A percentile compares a stretch with the other conserved stretches of the same genome.
These are phyloP conservation scores for Anolis apletophallus DNA, from an alignment of 2,797 vertebrate genomes.

Conservation along the genomic window DNA sequence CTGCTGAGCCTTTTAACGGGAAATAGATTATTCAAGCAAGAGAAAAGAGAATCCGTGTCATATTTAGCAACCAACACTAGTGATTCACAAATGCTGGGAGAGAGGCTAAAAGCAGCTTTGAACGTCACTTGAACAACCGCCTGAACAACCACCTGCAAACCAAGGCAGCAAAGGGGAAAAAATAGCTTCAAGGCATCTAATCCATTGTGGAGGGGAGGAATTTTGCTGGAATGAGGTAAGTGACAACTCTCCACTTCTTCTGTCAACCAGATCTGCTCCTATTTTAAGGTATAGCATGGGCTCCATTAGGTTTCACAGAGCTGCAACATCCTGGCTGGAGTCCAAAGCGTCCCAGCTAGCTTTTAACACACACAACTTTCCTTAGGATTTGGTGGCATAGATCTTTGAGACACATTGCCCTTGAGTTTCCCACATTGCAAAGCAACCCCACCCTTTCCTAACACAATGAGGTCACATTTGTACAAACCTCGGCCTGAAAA, in stretches of 20 bases:
- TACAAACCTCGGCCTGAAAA: conserved; percentile 61
- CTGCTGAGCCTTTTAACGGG: background rate
- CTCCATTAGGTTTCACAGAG: conserved; percentile 68
- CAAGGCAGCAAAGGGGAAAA: background rate
- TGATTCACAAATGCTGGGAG: background rate
- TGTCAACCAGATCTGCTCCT: conserved; percentile 67
- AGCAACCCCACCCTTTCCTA: conserved; percentile 62
- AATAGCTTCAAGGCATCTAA: conserved; percentile 43
- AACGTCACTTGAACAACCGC: background rate
- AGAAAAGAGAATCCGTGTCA: background rate
- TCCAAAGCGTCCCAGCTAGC: conserved; percentile 73
- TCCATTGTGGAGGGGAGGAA: conserved; percentile 60
- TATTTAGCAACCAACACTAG: background rate
- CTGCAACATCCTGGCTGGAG: conserved; percentile 73
- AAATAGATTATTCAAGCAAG: background rate
- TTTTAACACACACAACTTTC: conserved; percentile 50
- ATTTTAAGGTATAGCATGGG: conserved; percentile 73
- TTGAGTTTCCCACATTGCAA: conserved; percentile 69
- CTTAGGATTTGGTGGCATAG: conserved; percentile 64
- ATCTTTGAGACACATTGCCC: conserved; percentile 65
- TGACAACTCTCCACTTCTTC: conserved; percentile 65
- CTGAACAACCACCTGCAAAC: conserved; percentile 6
- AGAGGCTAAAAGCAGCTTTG: background rate
- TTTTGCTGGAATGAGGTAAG: conserved; percentile 71
- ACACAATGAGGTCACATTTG: conserved; percentile 60